Percentiles rank a stretch among this genome's conserved stretches.
These are phyloP conservation scores for Matsumyia berberina DNA, from an alignment of 2,888 invertebrate genomes.

Conservation along the genomic window DNA sequence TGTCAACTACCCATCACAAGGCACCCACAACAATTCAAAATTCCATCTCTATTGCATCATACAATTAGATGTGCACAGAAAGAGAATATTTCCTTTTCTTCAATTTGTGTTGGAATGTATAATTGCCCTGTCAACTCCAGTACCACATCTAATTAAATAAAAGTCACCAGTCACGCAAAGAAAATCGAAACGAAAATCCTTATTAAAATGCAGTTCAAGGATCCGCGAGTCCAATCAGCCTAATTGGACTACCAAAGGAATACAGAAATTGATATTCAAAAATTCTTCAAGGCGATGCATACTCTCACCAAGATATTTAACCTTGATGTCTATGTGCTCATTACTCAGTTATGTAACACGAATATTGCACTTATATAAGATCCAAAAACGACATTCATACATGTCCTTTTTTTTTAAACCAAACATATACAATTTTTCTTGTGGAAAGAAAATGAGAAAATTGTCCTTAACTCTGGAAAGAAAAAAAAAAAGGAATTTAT, in stretches of 20 bases:
- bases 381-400: slow-evolving; percentile 5
- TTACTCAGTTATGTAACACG: slow-evolving; percentile 65
- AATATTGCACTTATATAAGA: slow-evolving; percentile 51
- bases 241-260: slow-evolving; percentile 52
- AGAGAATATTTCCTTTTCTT: too few species aligned
- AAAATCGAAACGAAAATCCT: slow-evolving; percentile 1
- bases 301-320: slow-evolving; percentile 53
- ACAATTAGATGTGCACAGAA: too few species aligned
- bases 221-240: slow-evolving; percentile 38
- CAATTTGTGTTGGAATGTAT: too few species aligned
- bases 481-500: slow-evolving; percentile 47
- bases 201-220: slow-evolving; percentile 21
- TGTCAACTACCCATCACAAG: neutral
- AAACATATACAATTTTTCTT: neutral
- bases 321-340: slow-evolving; percentile 63
- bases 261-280: slow-evolving; percentile 59
- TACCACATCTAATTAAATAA: neutral
- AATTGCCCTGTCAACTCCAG: slow-evolving; percentile 5
- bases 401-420: neutral
- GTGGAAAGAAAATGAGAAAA: slow-evolving; percentile 20
- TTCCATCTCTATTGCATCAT: too few species aligned
- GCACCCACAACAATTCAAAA: neutral
- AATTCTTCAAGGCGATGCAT: slow-evolving; percentile 50
- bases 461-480: slow-evolving; percentile 2
- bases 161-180: neutral